These are phyloP conservation scores for Dastarcus helophoroides DNA, from an alignment of 2,888 invertebrate species.

Conservation along the genomic window DNA sequence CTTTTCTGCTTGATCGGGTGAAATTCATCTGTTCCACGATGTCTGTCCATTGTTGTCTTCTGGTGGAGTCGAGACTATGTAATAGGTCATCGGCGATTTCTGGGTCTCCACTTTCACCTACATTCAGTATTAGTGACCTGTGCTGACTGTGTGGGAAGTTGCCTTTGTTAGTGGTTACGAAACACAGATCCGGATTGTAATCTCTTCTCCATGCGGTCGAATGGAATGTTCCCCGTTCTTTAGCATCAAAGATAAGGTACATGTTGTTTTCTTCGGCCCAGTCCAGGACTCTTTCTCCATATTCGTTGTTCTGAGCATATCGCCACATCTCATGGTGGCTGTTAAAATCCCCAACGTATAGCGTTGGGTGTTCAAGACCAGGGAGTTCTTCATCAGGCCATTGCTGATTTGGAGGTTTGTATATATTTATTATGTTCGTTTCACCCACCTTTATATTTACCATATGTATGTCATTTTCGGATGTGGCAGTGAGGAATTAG, in stretches of 20 bases:
- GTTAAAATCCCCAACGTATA: constrained; percentile 9
- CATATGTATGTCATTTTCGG: constrained; percentile 11
- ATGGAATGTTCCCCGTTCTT: constrained; percentile 9
- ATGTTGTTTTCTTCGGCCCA: constrained; percentile 5
- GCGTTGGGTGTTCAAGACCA: constrained; percentile 10
- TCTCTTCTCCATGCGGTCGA: constrained; percentile 9
- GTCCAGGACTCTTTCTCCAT: constrained; percentile 3
- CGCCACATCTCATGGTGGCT: constrained; percentile 5
- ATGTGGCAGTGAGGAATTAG: constrained; percentile 7
- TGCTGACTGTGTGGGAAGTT: no score
- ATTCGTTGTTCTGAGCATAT: constrained; percentile 4
- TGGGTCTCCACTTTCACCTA: constrained; percentile 4
- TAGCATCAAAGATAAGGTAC: constrained; percentile 3
- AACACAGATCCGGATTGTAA: constrained; percentile 11
- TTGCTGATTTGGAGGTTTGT: constrained; percentile 11
- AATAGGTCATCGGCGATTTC: constrained; percentile 10
- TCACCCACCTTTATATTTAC: constrained; percentile 9
- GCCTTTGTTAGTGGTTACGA: constrained; percentile 8
- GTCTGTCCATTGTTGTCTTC: constrained; percentile 10
- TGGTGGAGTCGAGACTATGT: constrained; percentile 9
- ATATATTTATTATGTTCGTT: constrained; percentile 12
- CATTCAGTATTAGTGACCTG: no score
- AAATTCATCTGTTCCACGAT: constrained; percentile 11
- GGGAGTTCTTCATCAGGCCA: constrained; percentile 13
- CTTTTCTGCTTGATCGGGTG: constrained; percentile 8